A percentile compares a stretch with the other conserved stretches of the same genome.
Conservation (phyloP, 2,888 invertebrate genomes). For the Brenthis daphne region DNA sequence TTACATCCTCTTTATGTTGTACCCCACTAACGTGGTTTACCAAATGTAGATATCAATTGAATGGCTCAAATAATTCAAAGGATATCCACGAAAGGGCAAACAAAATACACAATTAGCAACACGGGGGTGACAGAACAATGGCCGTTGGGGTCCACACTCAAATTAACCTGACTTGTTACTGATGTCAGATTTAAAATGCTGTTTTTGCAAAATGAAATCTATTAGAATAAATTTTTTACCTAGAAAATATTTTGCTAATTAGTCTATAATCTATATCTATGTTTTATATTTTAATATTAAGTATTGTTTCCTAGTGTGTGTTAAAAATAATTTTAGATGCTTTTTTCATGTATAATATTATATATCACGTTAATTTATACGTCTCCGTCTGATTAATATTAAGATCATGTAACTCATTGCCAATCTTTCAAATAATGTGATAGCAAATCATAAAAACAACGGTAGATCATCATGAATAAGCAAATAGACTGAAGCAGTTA, state of each 20-base stretch:
- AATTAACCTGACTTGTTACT: conserved; percentile 76
- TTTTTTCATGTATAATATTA: no score
- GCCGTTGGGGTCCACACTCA: conserved; percentile 57
- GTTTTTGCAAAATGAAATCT: neutral
- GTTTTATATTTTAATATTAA: no score
- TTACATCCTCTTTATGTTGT: neutral
- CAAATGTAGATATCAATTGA: conserved; percentile 37
- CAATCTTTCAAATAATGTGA: no score
- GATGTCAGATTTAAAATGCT: conserved; percentile 50
- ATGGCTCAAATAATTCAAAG: conserved; percentile 38
- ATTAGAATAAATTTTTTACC: neutral
- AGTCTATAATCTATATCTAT: no score
- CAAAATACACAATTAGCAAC: conserved; percentile 73
- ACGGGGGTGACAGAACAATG: conserved; percentile 63
- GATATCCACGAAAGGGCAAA: conserved; percentile 67
- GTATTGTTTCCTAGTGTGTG: no score
- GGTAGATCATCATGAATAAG: no score
- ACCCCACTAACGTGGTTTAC: conserved; percentile 15
- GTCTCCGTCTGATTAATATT: no score
- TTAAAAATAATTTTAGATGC: no score
- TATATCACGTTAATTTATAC: no score
- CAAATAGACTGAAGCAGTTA: no score
- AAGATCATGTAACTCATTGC: no score
- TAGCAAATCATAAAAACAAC: no score
- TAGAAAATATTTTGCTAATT: neutral